Percentiles rank a stretch among this genome's conserved stretches.
These are phyloP conservation scores for Chaetura pelagica DNA, from an alignment of 2,113 vertebrate species.

Conservation along the genomic window DNA sequence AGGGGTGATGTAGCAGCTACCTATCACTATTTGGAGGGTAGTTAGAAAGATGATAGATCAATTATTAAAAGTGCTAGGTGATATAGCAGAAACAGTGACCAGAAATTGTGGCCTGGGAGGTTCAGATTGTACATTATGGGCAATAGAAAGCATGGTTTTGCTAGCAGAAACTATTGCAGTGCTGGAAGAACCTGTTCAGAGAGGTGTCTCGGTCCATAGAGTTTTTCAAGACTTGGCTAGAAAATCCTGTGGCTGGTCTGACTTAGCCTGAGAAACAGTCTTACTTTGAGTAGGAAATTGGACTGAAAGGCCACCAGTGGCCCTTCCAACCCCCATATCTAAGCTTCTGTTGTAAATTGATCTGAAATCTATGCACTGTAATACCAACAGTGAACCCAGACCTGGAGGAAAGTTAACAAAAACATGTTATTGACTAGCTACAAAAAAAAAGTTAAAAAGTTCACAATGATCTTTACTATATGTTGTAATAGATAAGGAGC, in stretches of 20 bases:
- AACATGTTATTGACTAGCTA: background rate
- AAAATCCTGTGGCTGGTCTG: background rate
- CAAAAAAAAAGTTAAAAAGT: background rate
- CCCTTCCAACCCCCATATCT: background rate
- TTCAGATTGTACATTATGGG: background rate
- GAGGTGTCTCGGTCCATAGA: accelerated
- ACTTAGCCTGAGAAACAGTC: background rate
- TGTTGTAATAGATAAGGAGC: too few relatives aligned
- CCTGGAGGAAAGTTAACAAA: background rate
- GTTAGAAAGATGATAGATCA: background rate
- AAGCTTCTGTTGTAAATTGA: background rate
- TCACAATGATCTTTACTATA: too few relatives aligned
- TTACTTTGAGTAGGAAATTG: background rate
- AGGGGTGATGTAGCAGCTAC: background rate
- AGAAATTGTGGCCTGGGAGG: background rate
- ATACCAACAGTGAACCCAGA: background rate
- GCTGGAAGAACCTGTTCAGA: background rate
- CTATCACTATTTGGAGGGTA: background rate
- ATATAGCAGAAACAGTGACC: background rate
- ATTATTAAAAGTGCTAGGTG: background rate
- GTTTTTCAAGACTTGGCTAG: background rate
- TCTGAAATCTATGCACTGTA: background rate
- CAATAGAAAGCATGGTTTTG: background rate
- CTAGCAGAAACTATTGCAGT: background rate
- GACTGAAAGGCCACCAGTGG: background rate